Percentiles rank a stretch among this genome's conserved stretches.
Conservation (phyloP, 2,113 vertebrate genomes). For the Zosterops borbonicus region DNA sequence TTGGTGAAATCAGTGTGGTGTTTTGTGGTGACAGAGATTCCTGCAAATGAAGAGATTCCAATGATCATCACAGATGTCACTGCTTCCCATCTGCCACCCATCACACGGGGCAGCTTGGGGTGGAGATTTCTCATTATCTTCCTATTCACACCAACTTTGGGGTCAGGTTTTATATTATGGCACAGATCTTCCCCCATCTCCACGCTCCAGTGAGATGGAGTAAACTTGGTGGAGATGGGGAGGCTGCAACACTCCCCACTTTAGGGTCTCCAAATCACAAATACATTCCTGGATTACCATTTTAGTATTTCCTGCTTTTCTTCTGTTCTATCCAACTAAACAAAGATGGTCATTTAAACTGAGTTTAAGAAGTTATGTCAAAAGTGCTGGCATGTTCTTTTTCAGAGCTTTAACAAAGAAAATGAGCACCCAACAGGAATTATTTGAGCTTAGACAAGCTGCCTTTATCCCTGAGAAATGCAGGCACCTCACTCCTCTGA, state of each 20-base stretch:
- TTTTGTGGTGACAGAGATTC: constrained; percentile 16
- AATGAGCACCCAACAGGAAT: neutral
- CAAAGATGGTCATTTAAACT: neutral
- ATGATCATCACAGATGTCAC: neutral
- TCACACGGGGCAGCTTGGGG: neutral
- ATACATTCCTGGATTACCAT: neutral
- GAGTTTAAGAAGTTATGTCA: neutral
- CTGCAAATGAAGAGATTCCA: constrained; percentile 34
- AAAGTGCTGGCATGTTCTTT: neutral
- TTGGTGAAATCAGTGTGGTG: constrained; percentile 31
- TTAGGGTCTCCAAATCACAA: neutral
- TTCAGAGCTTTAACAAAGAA: neutral
- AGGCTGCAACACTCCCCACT: neutral
- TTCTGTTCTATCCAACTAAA: neutral
- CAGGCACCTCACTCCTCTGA: neutral
- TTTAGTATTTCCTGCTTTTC: neutral
- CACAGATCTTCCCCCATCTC: neutral
- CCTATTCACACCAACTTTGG: neutral
- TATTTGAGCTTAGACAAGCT: neutral
- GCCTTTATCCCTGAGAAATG: neutral
- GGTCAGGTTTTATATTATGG: neutral
- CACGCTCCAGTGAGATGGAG: neutral
- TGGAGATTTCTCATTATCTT: neutral
- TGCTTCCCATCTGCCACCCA: neutral
- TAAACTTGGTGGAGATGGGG: neutral